These are phyloP conservation scores for Brachyhypopomus gauderio DNA, from an alignment of 2,113 vertebrate species.

Conservation along the genomic window DNA sequence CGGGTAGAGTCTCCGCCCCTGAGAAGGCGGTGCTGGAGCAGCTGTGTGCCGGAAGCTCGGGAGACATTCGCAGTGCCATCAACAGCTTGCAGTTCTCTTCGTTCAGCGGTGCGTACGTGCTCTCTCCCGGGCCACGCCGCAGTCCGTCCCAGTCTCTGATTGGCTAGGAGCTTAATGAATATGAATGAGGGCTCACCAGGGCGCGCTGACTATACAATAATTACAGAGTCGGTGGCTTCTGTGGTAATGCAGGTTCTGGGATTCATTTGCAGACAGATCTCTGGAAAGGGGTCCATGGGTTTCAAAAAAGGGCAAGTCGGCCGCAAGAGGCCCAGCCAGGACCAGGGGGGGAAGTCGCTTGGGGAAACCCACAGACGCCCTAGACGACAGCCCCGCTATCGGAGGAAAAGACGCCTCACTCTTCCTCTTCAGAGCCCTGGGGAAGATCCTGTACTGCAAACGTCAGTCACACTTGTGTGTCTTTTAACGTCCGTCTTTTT, in stretches of 20 bases:
- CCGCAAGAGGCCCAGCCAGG: conserved; percentile 63
- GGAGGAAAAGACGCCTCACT: conserved; percentile 92
- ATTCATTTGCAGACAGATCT: conserved; percentile 62
- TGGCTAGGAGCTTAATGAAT: too few species aligned
- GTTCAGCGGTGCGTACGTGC: conserved; percentile 74
- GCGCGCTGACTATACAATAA: too few species aligned
- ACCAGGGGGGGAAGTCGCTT: conserved; percentile 69
- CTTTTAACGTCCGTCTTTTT: background rate
- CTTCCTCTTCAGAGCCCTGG: conserved; percentile 94
- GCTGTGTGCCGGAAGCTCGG: conserved; percentile 87
- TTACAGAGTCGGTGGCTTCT: background rate
- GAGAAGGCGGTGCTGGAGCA: conserved; percentile 79
- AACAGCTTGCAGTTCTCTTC: conserved; percentile 94
- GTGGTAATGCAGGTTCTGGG: background rate
- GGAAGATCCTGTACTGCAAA: conserved; percentile 96
- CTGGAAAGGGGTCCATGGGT: conserved; percentile 71
- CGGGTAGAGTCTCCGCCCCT: conserved; percentile 70
- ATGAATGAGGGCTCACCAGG: too few species aligned
- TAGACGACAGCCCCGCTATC: conserved; percentile 75
- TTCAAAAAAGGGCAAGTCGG: conserved; percentile 69
- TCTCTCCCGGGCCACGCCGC: background rate
- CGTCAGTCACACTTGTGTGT: conserved; percentile 75
- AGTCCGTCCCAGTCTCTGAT: background rate
- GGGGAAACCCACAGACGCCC: conserved; percentile 63
- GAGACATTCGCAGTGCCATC: conserved; percentile 94